A percentile compares a stretch with the other conserved stretches of the same genome.
These are phyloP conservation scores for Caerostris darwini DNA, from an alignment of 1,140 invertebrate genomes.

Conservation along the genomic window DNA sequence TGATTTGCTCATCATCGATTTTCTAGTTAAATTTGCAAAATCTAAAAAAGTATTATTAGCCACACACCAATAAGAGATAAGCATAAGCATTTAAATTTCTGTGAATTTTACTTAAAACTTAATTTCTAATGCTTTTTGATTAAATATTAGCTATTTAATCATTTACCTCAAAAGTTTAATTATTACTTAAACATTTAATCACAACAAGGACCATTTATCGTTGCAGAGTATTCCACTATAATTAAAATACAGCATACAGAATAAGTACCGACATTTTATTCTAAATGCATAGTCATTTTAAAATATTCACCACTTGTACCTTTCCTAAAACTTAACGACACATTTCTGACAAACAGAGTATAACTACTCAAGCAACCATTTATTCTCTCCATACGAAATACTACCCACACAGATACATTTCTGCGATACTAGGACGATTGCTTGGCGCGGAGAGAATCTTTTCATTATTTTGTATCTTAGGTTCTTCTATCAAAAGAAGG, in stretches of 20 bases:
- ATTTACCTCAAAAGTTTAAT: too few relatives aligned
- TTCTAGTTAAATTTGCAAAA: neutral
- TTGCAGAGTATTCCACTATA: too few relatives aligned
- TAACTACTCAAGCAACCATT: neutral
- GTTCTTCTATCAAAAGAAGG: neutral
- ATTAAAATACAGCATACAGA: too few relatives aligned
- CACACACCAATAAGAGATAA: too few relatives aligned
- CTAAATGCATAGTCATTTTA: neutral
- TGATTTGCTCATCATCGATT: neutral
- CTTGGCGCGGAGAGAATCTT: neutral
- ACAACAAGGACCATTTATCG: too few relatives aligned
- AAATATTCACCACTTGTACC: neutral
- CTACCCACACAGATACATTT: neutral
- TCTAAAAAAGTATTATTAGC: too few relatives aligned
- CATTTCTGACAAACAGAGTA: neutral
- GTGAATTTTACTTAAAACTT: too few relatives aligned
- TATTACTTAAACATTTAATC: too few relatives aligned
- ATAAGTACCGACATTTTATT: too few relatives aligned
- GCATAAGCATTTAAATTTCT: too few relatives aligned
- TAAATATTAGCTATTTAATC: too few relatives aligned
- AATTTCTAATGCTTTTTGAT: too few relatives aligned
- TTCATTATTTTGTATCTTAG: neutral
- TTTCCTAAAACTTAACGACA: neutral
- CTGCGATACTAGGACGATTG: neutral
- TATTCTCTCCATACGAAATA: neutral